Conservation (phyloP, 2,113 vertebrate genomes). For the Phyllostomus discolor region DNA sequence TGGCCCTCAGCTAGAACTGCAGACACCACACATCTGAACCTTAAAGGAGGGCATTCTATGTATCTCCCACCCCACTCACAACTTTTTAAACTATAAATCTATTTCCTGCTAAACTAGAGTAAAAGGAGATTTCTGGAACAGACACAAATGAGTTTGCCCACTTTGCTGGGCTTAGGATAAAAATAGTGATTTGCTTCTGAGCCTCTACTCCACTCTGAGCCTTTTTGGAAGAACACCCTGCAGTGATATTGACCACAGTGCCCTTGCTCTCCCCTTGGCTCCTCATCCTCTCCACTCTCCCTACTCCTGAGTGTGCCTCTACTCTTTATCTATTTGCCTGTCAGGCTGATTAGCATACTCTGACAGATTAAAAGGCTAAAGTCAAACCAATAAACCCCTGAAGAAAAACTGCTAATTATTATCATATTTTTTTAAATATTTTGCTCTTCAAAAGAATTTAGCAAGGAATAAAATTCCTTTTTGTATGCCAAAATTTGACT, state of each 20-base stretch:
- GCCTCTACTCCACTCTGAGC: not conserved
- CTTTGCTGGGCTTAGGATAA: not conserved
- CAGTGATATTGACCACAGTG: slow-evolving; percentile 10
- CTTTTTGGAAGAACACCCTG: not conserved
- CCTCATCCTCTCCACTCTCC: slow-evolving; percentile 43
- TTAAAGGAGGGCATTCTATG: not conserved
- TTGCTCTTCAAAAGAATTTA: slow-evolving; percentile 81
- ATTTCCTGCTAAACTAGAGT: not conserved
- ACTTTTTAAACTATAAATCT: not conserved
- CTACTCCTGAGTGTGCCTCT: slow-evolving; percentile 55
- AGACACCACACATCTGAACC: too few relatives aligned
- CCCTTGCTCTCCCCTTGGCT: slow-evolving; percentile 42
- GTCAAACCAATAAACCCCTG: slow-evolving; percentile 83
- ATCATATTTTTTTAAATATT: slow-evolving; percentile 83
- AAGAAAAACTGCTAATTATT: slow-evolving; percentile 84
- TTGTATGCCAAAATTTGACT: slow-evolving; percentile 72
- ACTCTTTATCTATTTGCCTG: slow-evolving; percentile 80
- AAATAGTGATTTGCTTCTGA: not conserved
- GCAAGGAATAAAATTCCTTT: slow-evolving; percentile 78
- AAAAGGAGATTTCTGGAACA: not conserved
- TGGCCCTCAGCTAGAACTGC: not conserved
- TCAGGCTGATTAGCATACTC: slow-evolving; percentile 81
- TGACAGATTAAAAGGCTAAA: slow-evolving; percentile 85
- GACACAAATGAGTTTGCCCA: not conserved
- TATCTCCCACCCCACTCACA: not conserved